These are phyloP conservation scores for Coleophora deauratella DNA, from an alignment of 2,888 invertebrate species.

Conservation along the genomic window DNA sequence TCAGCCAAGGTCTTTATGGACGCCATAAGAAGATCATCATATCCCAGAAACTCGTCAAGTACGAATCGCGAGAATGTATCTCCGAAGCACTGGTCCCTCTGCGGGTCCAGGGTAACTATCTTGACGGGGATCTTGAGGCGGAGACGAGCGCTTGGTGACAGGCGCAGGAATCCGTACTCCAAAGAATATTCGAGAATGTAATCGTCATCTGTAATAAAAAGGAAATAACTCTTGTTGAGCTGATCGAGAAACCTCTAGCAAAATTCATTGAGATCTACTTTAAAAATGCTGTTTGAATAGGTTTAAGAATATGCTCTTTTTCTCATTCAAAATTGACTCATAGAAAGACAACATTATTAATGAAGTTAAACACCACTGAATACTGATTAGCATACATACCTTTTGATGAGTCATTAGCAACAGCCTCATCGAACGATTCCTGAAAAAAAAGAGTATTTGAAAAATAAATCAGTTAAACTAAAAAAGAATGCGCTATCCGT, in stretches of 20 bases:
- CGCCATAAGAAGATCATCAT: constrained; percentile 97
- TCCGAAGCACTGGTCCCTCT: constrained; percentile 93
- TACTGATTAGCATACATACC: constrained; percentile 26
- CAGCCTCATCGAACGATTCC: constrained; percentile 46
- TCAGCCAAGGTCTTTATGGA: constrained; percentile 96
- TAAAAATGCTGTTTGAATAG: too few species aligned
- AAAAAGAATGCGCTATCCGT: neutral
- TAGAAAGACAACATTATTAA: too few species aligned
- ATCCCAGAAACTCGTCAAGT: constrained; percentile 94
- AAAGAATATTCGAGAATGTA: constrained; percentile 98
- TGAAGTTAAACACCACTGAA: too few species aligned
- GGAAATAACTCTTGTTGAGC: too few species aligned
- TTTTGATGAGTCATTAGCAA: constrained; percentile 53
- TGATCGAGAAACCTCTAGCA: constrained; percentile 14
- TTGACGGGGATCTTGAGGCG: constrained; percentile 93
- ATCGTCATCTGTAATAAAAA: constrained; percentile 85
- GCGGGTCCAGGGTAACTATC: constrained; percentile 90
- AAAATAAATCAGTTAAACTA: neutral
- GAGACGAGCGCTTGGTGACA: constrained; percentile 89
- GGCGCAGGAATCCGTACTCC: constrained; percentile 95
- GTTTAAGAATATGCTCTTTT: too few species aligned
- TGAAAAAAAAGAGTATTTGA: constrained; percentile 27
- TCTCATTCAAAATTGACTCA: too few species aligned
- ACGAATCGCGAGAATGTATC: constrained; percentile 92
- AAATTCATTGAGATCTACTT: too few species aligned